Conservation (phyloP, 2,888 invertebrate species). For the Craniophora ligustri region DNA sequence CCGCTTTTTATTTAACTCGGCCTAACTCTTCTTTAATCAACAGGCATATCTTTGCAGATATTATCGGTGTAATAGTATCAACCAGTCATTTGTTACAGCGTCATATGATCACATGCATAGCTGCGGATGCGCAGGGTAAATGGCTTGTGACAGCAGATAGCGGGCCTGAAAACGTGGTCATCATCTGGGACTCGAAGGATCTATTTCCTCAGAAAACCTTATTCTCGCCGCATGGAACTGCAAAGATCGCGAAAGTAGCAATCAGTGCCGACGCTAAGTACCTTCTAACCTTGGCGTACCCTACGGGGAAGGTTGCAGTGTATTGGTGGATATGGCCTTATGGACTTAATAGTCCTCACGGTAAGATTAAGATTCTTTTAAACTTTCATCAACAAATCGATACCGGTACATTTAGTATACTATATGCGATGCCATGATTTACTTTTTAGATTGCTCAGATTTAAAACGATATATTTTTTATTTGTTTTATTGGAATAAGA, state of each 20-base stretch:
- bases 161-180: conserved; percentile 87
- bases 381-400: no score
- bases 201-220: conserved; percentile 86
- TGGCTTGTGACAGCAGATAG: conserved; percentile 90
- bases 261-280: conserved; percentile 89
- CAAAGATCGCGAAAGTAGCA: conserved; percentile 74
- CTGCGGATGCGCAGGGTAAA: conserved; percentile 83
- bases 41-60: no score
- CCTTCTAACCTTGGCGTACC: conserved; percentile 87
- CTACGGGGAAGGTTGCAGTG: conserved; percentile 70
- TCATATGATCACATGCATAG: conserved; percentile 83
- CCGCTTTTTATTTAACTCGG: no score
- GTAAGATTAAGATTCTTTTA: conserved; percentile 67
- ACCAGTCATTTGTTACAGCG: conserved; percentile 72
- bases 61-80: no score
- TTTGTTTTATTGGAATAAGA: not conserved
- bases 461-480: no score
- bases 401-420: no score
- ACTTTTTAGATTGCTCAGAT: no score
- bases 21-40: no score
- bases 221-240: conserved; percentile 84
- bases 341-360: conserved; percentile 85
- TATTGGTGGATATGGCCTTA: conserved; percentile 90
- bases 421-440: no score
- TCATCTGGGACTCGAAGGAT: conserved; percentile 88